phyloP scores from a whole-genome alignment of 2,888 invertebrate genomes.

The Lasioglossum oenotherae region DNA sequence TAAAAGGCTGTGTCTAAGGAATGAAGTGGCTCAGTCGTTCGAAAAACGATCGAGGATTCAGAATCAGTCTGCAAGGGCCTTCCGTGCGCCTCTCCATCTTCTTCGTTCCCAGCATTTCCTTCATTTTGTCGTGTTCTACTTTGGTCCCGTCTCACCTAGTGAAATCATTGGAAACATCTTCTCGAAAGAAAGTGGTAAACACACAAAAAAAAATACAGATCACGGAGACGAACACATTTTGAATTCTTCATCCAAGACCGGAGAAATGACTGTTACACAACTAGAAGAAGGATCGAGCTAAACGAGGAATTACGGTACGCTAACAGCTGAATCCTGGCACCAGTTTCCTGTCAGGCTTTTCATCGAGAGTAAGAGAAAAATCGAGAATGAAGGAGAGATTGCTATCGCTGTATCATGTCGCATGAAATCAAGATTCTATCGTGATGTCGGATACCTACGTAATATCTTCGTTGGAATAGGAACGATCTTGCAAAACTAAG shows the following conservation, averaged over 20 bases:
- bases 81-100: slow-evolving; percentile 3
- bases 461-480: neutral
- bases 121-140: neutral
- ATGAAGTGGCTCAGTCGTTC: slow-evolving; percentile 58
- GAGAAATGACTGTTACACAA: neutral
- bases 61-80: slow-evolving; percentile 40
- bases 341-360: neutral
- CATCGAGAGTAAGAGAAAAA: neutral
- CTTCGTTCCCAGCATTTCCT: slow-evolving; percentile 11
- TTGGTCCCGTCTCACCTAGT: neutral
- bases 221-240: too few relatives aligned
- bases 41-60: slow-evolving; percentile 56
- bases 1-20: slow-evolving; percentile 55
- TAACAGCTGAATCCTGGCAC: neutral
- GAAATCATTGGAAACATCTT: too few relatives aligned
- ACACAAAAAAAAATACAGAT: neutral
- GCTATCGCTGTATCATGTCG: too few relatives aligned
- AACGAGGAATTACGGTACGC: neutral
- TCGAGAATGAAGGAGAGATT: neutral
- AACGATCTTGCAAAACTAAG: neutral
- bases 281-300: neutral
- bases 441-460: neutral
- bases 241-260: neutral
- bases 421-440: too few relatives aligned
- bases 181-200: neutral